Base-by-base conservation (phyloP, 2,888 invertebrate genomes). In the Petrolisthes manimaculis region DNA sequence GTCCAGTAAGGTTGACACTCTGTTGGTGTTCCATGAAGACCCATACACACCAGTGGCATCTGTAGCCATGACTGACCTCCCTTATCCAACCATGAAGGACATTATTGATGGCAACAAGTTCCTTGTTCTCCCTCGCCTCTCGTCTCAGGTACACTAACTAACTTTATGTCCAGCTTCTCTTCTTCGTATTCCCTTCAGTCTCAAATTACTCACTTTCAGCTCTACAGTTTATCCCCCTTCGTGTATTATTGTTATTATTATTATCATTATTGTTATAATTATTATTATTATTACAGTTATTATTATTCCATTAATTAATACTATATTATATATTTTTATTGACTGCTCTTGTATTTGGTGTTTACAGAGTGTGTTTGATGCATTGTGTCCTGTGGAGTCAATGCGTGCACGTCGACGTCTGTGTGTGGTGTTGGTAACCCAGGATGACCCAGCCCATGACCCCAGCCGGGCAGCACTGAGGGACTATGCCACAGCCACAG, bases 381-480 rank as follows among this genome's bases (percentile, higher is more conserved):
- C 96, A 8, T 94, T 98, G 85, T 99, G 98, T 92, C 98, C 98
- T 0, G 95, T 96, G 88, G 97, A 97, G 93, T 96, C 97, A 95
- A 95, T 96, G 91, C 95, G 96, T 86, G 95, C 95, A 0, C 94
- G 95, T 51, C 96, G 96, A 92, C 95, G 95, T 5, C 93, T 96
- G 90, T 95, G 98, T 93, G 95, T 97, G 85, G 95, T 98, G 92
- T 94, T 98, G 92, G 95, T 98, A 91, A 96, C 96, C 3, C 92
- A 93, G 89, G 93, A 93, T 88, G 91, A 93, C 61, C 93, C 93
- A n/a, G 93, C 94, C 89, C 95, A 96, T 92, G 95, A 95, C 92
- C 93, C 94, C 80, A 94, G 95, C 91, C 94, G 96, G n/a, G 94
- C 95, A 89, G 95, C 95, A 55, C 95, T 97, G 92, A 94, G 97